A percentile compares a stretch with the other conserved stretches of the same genome.
Conservation (phyloP, 2,888 invertebrate genomes). For the Allophyes oxyacanthae region DNA sequence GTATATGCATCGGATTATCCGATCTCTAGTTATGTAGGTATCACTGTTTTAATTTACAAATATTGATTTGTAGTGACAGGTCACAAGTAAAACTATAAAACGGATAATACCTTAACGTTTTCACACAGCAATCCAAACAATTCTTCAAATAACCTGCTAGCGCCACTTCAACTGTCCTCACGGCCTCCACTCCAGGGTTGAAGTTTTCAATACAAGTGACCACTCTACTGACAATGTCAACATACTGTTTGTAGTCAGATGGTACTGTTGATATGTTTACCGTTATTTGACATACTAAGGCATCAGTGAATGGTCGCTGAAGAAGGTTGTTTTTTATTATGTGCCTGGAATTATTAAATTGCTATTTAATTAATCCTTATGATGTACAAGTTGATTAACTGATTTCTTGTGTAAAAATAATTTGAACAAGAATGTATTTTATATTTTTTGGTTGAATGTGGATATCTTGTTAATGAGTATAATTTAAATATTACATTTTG, state of each 20-base stretch:
- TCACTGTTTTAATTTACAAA: too few relatives aligned
- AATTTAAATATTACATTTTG: too few relatives aligned
- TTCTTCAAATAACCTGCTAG: conserved; percentile 63
- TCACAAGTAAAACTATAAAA: too few relatives aligned
- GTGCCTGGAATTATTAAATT: conserved; percentile 64
- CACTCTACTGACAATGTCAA: conserved; percentile 65
- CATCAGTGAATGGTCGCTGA: conserved; percentile 65
- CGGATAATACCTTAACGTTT: conserved; percentile 63
- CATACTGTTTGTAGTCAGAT: conserved; percentile 56
- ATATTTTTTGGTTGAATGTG: too few relatives aligned
- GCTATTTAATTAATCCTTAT: conserved; percentile 7
- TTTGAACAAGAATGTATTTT: too few relatives aligned
- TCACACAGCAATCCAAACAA: conserved; percentile 66
- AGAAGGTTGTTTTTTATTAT: conserved; percentile 68
- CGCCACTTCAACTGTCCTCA: conserved; percentile 60
- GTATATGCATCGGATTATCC: too few relatives aligned
- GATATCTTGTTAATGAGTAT: too few relatives aligned
- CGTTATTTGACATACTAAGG: conserved; percentile 62
- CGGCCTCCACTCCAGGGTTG: conserved; percentile 67
- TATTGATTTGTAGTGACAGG: too few relatives aligned
- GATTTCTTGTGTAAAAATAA: too few relatives aligned
- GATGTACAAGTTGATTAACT: too few relatives aligned
- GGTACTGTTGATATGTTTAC: conserved; percentile 30
- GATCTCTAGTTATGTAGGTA: too few relatives aligned
- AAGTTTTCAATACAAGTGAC: conserved; percentile 78